These are phyloP conservation scores for Notospermus geniculatus DNA, from an alignment of 1,140 invertebrate species.

Conservation along the genomic window DNA sequence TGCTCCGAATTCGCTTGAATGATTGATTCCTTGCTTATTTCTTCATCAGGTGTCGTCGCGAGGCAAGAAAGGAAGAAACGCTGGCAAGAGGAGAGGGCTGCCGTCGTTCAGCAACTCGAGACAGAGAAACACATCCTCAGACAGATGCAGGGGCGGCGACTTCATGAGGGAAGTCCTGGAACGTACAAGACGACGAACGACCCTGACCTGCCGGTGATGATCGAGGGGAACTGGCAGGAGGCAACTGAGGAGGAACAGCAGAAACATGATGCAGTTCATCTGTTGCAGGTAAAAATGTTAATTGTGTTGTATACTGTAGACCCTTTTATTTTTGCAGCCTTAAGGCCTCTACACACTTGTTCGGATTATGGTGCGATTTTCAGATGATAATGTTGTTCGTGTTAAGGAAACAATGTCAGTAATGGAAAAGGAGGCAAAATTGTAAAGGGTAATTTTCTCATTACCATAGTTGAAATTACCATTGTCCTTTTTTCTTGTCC, in stretches of 20 bases:
- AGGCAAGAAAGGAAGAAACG: slow-evolving; percentile 10
- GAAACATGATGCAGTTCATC: slow-evolving; percentile 49
- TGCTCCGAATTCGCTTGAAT: no score
- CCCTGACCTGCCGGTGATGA: slow-evolving; percentile 45
- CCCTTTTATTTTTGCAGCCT: no score
- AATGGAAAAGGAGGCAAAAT: no score
- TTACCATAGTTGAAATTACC: no score
- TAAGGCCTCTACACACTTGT: no score
- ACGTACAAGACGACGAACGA: slow-evolving; percentile 42
- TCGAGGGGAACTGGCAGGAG: slow-evolving; percentile 54
- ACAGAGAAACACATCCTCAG: slow-evolving; percentile 54
- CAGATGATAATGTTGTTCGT: no score
- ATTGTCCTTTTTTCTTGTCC: slow-evolving; percentile 18
- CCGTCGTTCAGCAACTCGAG: slow-evolving; percentile 49
- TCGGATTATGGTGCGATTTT: no score
- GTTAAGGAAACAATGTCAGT: no score
- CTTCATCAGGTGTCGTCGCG: background rate
- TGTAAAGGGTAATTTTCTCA: no score
- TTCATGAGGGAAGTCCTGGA: slow-evolving; percentile 47
- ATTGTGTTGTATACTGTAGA: no score
- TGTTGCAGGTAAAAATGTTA: slow-evolving; percentile 40
- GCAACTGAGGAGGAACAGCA: slow-evolving; percentile 44
- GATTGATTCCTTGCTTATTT: background rate
- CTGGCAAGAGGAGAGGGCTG: slow-evolving; percentile 29
- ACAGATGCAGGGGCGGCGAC: slow-evolving; percentile 52